These are phyloP conservation scores for Clavelina lepadiformis DNA, from an alignment of 23 tunicate genomes.

Conservation along the genomic window DNA sequence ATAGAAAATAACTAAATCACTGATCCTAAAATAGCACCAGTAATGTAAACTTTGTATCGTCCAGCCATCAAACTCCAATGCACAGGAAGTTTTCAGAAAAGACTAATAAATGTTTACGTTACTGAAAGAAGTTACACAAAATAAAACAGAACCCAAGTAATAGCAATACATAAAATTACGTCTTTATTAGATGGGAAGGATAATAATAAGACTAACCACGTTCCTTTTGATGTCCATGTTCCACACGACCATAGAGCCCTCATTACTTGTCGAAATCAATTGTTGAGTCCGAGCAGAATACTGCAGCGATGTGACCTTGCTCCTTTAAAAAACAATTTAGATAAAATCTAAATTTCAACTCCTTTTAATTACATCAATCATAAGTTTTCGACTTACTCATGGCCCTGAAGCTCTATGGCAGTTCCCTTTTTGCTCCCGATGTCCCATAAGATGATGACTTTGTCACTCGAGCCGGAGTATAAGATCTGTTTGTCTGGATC, in stretches of 20 bases:
- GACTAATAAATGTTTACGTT: too few species aligned
- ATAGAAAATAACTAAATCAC: too few species aligned
- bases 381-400: constrained; percentile 14
- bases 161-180: too few species aligned
- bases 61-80: too few species aligned
- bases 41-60: too few species aligned
- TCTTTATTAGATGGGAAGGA: too few species aligned
- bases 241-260: constrained; percentile 79
- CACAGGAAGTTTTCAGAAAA: too few species aligned
- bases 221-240: constrained; percentile 85
- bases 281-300: constrained; percentile 45
- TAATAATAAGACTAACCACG: too few species aligned
- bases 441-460: constrained; percentile 90
- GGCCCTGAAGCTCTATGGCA: constrained; percentile 92
- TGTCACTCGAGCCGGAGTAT: constrained; percentile 84
- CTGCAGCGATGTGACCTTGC: constrained; percentile 70
- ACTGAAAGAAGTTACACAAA: too few species aligned
- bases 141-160: too few species aligned
- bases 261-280: constrained; percentile 53
- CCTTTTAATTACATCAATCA: not conserved
- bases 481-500: constrained; percentile 57
- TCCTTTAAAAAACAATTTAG: constrained; percentile 17
- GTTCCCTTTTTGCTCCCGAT: constrained; percentile 95
- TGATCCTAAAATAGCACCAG: too few species aligned
- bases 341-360: not conserved